phyloP scores from a whole-genome alignment of 2,113 vertebrate genomes.

The Tychaedon coryphoeus region DNA sequence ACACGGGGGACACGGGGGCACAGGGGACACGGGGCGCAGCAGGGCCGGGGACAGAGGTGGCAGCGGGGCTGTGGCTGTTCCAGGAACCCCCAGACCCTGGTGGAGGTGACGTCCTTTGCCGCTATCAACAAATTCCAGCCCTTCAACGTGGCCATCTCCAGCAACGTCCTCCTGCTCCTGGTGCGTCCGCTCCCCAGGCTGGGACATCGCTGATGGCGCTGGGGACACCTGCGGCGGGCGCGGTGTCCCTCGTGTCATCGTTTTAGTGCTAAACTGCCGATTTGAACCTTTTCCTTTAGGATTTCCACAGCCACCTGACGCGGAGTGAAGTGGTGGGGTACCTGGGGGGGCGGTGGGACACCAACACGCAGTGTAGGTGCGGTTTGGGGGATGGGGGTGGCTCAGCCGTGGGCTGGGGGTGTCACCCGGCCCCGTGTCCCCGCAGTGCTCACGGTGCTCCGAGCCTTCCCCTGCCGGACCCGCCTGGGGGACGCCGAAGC shows the following conservation, averaged over 20 bases:
- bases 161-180: constrained; percentile 93
- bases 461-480: constrained; percentile 92
- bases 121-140: constrained; percentile 97
- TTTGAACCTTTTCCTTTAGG: constrained; percentile 56
- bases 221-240: not conserved
- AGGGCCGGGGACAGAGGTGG: not conserved
- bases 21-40: accelerated
- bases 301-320: constrained; percentile 96
- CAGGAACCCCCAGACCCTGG: constrained; percentile 92
- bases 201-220: accelerated
- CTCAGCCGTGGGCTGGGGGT: not conserved
- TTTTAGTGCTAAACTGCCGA: not conserved
- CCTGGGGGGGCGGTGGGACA: constrained; percentile 95
- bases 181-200: constrained; percentile 50
- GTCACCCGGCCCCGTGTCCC: not conserved
- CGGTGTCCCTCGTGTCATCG: accelerated
- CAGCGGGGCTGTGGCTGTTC: not conserved
- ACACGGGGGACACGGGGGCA: too few relatives aligned
- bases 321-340: constrained; percentile 94
- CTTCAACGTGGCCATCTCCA: constrained; percentile 94
- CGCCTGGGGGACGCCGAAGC: constrained; percentile 83
- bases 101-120: constrained; percentile 89
- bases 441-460: constrained; percentile 87
- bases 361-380: constrained; percentile 87
- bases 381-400: not conserved